Percentiles rank a stretch among this genome's conserved stretches.
phyloP scores from a whole-genome alignment of 2,888 invertebrate species.

The Augochlorella aurata region DNA sequence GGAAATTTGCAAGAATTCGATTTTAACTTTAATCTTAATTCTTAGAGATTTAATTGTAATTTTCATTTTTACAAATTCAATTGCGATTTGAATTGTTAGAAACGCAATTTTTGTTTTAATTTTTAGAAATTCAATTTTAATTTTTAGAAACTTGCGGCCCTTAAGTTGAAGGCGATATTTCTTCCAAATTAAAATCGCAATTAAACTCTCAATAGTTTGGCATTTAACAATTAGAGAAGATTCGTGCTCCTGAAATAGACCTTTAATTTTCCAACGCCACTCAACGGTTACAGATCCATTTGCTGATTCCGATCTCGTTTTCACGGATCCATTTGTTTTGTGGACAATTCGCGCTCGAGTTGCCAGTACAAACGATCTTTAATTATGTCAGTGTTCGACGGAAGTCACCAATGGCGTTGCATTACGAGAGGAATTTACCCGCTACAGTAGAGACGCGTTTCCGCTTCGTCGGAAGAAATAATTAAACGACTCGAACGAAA shows the following conservation, averaged over 20 bases:
- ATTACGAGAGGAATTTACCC: constrained; percentile 36
- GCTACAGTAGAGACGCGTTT: constrained; percentile 29
- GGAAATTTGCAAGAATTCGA: no score
- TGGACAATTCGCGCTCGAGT: constrained; percentile 17
- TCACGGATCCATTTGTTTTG: constrained; percentile 19
- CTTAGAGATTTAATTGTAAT: no score
- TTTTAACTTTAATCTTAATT: no score
- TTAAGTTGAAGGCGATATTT: background rate
- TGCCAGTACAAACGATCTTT: constrained; percentile 12
- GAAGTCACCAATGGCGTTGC: background rate
- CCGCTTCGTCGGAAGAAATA: constrained; percentile 44
- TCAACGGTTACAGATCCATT: constrained; percentile 3
- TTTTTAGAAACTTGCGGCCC: no score
- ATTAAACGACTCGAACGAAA: constrained; percentile 44
- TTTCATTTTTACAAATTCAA: no score
- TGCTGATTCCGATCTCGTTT: background rate
- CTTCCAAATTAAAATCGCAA: background rate
- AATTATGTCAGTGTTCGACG: constrained; percentile 41
- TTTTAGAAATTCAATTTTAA: no score
- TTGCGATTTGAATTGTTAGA: no score
- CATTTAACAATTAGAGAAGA: background rate
- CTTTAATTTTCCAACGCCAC: background rate
- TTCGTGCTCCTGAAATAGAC: background rate
- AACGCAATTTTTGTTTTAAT: no score
- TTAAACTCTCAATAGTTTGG: background rate